Base-by-base conservation (phyloP, 1,140 invertebrate genomes). In the Formica exsecta region DNA sequence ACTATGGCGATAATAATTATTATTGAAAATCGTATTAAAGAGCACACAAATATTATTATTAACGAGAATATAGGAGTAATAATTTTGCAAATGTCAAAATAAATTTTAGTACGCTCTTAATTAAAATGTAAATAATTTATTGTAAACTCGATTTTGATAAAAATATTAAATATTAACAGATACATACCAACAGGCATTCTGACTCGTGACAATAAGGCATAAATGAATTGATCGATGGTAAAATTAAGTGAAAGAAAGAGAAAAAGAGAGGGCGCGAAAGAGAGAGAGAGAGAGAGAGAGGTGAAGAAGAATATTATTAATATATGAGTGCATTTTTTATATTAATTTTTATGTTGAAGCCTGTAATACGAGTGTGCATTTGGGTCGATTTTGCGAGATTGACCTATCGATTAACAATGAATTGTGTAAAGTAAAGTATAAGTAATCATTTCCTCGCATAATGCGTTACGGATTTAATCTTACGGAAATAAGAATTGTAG, bases 141-240 rank as follows among this genome's bases (percentile, higher is more conserved):
- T 70, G 7, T 29, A 8, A 54, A 80, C 54, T 38, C 16, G 2
- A 79, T 68, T 38, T 71, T 54, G 38, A 80, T 57, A 68, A 19
- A 61, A 71, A 74, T 59, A 68, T 57, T 44, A 66, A 61, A 66
- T 66, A 66, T 80, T 29, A 25, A 70, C 7, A 41, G 25, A 36
- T 11, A 9, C 59, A 22, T 11, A 9, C 64, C 73, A 64, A 73
- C 87, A 65, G 86, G 36, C 81, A 86, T 64, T 81, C 89, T 86
- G 88, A 83, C n/a, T 32, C 32, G 88, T 85, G 91, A 92, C 89
- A 92, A 92, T 90, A 92, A 92, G 57, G 11, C 70, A 90, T 88
- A 29, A 90, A 89, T 85, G 54, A 76, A 79, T 61, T 65, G 54
- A 22, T 86, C 70, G 88, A 32, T 80, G 48, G 13, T 62, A 65